Percentiles rank a stretch among this genome's conserved stretches.
Evolutionary conservation across 1,140 invertebrate genomes (phyloP).

Genomic region (Batillaria attramentaria): DNA sequence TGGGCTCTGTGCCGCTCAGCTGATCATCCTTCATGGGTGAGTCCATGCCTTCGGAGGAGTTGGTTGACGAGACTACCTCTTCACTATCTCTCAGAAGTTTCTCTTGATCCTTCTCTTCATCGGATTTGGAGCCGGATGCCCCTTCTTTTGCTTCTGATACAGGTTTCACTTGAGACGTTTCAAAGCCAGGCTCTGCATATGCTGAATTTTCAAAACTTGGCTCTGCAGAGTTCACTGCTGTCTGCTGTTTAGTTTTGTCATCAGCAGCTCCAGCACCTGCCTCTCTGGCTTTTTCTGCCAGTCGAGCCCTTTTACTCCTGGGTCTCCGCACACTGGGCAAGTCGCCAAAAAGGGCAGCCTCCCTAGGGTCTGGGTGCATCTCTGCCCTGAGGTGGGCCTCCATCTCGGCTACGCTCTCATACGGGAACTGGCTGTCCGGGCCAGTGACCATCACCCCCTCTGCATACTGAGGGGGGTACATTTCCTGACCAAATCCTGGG

Average conservation of each 20-base stretch:
- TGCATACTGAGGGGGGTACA: not conserved
- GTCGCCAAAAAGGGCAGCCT: constrained; percentile 28
- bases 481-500: constrained; percentile 1
- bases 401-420: constrained; percentile 15
- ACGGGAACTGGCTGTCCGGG: not conserved
- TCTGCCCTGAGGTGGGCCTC: constrained; percentile 29
- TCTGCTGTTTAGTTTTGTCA: not conserved
- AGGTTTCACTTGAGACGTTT: constrained; percentile 22
- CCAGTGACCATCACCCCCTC: not conserved
- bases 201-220: not conserved
- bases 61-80: constrained; percentile 48
- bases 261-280: not conserved
- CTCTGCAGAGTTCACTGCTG: not conserved
- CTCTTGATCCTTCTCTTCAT: not conserved
- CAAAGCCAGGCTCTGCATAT: constrained; percentile 35
- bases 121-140: constrained; percentile 7
- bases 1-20: not conserved
- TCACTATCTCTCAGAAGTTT: constrained; percentile 23
- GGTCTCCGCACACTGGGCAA: constrained; percentile 22
- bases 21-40: constrained; percentile 12
- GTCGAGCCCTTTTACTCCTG: not conserved
- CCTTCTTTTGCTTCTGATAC: not conserved
- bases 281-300: constrained; percentile 20
- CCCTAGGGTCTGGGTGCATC: constrained; percentile 29
- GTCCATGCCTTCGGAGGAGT: constrained; percentile 34